These are phyloP conservation scores for Gobius niger DNA, from an alignment of 2,113 vertebrate species.

Conservation along the genomic window DNA sequence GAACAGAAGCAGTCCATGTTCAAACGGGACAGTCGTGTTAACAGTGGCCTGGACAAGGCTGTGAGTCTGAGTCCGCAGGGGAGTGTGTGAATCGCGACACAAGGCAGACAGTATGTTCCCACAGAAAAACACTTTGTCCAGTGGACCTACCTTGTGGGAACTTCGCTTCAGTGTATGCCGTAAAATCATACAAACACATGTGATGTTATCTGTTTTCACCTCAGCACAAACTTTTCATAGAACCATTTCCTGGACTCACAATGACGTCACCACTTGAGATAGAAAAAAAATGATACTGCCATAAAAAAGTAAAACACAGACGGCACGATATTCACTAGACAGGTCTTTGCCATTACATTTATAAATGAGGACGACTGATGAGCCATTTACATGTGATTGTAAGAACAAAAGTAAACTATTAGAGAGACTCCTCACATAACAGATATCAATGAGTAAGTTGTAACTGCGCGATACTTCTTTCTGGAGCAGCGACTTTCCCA, in stretches of 20 bases:
- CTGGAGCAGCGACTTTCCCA: conserved; percentile 9
- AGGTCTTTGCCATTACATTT: not conserved
- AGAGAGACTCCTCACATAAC: too few relatives aligned
- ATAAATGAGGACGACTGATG: not conserved
- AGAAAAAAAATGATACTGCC: conserved; percentile 21
- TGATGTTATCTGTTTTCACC: conserved; percentile 63
- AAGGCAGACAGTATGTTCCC: conserved; percentile 55
- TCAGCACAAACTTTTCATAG: conserved; percentile 56
- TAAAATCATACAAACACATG: conserved; percentile 65
- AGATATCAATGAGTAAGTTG: too few relatives aligned
- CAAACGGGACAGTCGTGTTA: conserved; percentile 51
- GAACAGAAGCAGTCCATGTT: conserved; percentile 40
- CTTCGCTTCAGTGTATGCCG: conserved; percentile 76
- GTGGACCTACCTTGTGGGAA: conserved; percentile 76
- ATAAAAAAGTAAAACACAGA: conserved; percentile 23
- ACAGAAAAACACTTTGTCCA: conserved; percentile 52
- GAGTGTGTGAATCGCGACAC: conserved; percentile 28
- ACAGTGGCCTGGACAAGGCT: conserved; percentile 30
- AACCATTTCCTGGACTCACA: conserved; percentile 49
- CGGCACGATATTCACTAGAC: conserved; percentile 5
- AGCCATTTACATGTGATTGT: not conserved
- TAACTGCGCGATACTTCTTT: too few relatives aligned
- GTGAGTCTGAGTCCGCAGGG: conserved; percentile 23
- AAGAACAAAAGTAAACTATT: too few relatives aligned
- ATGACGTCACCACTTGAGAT: conserved; percentile 20